Conservation (phyloP, 2,113 vertebrate species). For the Microcebus ravelobensis region DNA sequence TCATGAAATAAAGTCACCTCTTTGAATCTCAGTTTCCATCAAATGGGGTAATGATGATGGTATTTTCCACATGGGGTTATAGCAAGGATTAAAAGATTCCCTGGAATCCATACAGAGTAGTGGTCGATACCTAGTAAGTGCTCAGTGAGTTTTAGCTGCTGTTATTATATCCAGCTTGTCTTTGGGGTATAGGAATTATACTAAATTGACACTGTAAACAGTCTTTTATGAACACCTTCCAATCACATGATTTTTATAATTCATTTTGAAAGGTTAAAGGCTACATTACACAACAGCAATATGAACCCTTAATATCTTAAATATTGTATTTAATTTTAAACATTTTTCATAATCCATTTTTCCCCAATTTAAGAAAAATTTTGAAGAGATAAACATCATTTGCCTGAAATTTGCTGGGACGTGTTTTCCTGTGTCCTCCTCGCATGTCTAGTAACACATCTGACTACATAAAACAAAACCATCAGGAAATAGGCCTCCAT, state of each 20-base stretch:
- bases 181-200: not conserved
- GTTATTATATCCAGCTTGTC: not conserved
- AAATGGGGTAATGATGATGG: not conserved
- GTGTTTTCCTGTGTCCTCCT: not conserved
- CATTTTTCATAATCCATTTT: not conserved
- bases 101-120: not conserved
- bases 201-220: not conserved
- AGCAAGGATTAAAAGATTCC: not conserved
- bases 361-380: not conserved
- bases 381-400: not conserved
- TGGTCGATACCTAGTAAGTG: not conserved
- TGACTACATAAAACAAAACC: not conserved
- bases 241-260: not conserved
- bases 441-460: not conserved
- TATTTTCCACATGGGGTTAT: not conserved
- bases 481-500: not conserved
- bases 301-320: slow-evolving; percentile 17
- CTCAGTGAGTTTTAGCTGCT: not conserved
- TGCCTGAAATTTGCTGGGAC: not conserved
- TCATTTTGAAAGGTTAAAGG: slow-evolving; percentile 19
- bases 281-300: not conserved
- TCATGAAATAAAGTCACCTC: not conserved
- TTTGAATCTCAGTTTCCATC: not conserved
- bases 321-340: not conserved
- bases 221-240: not conserved